These are phyloP conservation scores for Merops nubicus DNA, from an alignment of 2,113 vertebrate species.

Conservation along the genomic window DNA sequence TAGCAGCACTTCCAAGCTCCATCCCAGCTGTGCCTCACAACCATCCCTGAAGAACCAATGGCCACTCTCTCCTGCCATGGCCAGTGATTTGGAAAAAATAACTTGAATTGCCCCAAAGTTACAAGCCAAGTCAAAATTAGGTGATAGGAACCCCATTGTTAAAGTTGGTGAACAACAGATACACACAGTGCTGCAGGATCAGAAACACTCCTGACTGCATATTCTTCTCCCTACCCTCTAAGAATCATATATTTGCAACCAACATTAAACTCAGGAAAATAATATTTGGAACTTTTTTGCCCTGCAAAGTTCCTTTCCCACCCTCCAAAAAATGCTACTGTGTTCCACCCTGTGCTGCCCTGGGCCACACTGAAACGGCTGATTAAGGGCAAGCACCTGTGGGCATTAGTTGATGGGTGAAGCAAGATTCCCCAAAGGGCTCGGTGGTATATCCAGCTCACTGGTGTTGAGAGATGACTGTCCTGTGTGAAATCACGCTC, in stretches of 20 bases:
- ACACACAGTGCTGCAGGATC: background rate
- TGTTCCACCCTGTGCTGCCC: background rate
- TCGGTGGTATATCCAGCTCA: background rate
- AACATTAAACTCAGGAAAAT: background rate
- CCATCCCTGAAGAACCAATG: rapidly evolving
- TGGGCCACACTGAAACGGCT: background rate
- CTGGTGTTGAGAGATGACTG: background rate
- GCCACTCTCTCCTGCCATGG: background rate
- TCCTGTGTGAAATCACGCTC: background rate
- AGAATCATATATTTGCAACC: background rate
- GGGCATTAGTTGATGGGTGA: background rate
- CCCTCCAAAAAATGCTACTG: background rate
- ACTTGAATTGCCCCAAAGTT: background rate
- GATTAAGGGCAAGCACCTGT: background rate
- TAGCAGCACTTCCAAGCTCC: background rate
- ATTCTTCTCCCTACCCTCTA: background rate
- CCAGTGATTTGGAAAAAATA: background rate
- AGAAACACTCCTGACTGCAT: background rate
- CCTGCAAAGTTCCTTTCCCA: background rate
- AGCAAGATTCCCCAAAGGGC: background rate
- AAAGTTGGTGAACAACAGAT: background rate
- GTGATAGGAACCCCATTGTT: background rate
- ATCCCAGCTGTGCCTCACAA: background rate
- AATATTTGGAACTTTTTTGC: background rate
- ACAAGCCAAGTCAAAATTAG: background rate